These are phyloP conservation scores for Jaculus jaculus DNA, from an alignment of 2,113 vertebrate species.

Conservation along the genomic window DNA sequence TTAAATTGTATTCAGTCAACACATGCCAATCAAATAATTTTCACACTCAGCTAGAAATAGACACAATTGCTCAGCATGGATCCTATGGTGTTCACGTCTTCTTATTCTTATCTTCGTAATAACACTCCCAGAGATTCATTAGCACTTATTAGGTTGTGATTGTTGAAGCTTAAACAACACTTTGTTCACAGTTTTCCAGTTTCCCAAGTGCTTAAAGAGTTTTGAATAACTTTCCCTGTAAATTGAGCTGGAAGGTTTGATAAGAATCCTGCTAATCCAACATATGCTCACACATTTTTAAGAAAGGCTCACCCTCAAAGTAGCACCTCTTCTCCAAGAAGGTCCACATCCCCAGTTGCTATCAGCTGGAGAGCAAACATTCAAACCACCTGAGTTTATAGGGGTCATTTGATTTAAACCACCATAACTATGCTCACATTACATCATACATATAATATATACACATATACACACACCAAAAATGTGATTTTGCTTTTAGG, in stretches of 20 bases:
- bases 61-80: not conserved
- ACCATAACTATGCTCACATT: no score
- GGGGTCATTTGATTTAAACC: no score
- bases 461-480: no score
- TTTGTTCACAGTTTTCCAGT: conserved; percentile 20
- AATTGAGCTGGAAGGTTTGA: not conserved
- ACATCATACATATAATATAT: no score
- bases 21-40: not conserved
- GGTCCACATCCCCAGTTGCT: no score
- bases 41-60: not conserved
- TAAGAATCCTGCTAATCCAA: conserved; percentile 29
- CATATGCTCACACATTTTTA: not conserved
- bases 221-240: conserved; percentile 48
- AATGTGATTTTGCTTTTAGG: no score
- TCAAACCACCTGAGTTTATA: no score
- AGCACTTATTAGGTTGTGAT: conserved; percentile 33
- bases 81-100: not conserved
- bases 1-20: not conserved
- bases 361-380: no score
- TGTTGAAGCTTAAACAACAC: conserved; percentile 1
- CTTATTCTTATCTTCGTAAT: not conserved
- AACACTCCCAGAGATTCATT: conserved; percentile 42
- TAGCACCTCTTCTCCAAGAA: no score
- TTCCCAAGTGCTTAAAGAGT: conserved; percentile 31
- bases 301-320: not conserved